A percentile compares a stretch with the other conserved stretches of the same genome.
These are phyloP conservation scores for Leptobrachium ailaonicum DNA, from an alignment of 2,113 vertebrate genomes.

Conservation along the genomic window DNA sequence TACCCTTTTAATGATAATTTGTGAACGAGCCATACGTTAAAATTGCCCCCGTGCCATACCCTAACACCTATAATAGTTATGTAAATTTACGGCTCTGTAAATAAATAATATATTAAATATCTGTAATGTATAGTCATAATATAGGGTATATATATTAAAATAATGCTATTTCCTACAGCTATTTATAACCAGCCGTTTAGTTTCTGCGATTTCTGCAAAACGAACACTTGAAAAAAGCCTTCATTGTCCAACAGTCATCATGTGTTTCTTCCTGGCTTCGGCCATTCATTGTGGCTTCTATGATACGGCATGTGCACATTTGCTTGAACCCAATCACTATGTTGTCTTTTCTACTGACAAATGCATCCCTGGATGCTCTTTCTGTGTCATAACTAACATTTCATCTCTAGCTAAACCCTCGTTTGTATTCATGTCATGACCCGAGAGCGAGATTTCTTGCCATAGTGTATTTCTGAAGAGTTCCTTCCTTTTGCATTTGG, in stretches of 20 bases:
- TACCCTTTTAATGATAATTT: too few species aligned
- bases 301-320: constrained; percentile 30
- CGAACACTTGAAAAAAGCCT: background rate
- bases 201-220: background rate
- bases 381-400: constrained; percentile 45
- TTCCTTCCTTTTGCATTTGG: constrained; percentile 22
- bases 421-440: constrained; percentile 48
- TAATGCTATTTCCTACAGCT: background rate
- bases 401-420: constrained; percentile 10
- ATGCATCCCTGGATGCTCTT: constrained; percentile 46
- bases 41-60: too few species aligned
- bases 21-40: too few species aligned
- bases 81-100: too few species aligned
- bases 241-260: constrained; percentile 22
- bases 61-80: too few species aligned
- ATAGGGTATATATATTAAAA: too few species aligned
- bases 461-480: constrained; percentile 8
- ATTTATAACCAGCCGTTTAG: background rate
- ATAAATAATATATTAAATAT: too few species aligned
- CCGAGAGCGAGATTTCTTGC: constrained; percentile 25
- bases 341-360: constrained; percentile 47
- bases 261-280: background rate
- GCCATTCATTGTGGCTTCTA: constrained; percentile 22
- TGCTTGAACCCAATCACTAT: constrained; percentile 46
- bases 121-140: too few species aligned